Evolutionary conservation across 53 echinoderm and acorn worm species (phyloP).

Genomic region (Stichopus horrens): DNA sequence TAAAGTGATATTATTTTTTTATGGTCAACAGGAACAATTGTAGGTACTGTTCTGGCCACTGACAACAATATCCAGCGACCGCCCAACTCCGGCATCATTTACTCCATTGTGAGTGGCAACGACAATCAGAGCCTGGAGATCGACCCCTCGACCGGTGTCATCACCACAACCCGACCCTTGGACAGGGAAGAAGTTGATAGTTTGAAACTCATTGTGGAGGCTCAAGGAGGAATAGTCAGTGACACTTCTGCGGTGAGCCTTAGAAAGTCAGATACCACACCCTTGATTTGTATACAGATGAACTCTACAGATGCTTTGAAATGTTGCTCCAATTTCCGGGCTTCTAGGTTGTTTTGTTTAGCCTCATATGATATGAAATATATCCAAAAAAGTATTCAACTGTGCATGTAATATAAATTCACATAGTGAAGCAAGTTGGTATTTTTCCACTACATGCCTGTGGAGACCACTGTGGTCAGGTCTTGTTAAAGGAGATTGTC

Average conservation of each 20-base stretch:
- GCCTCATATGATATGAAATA: too few relatives aligned
- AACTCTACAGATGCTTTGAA: too few relatives aligned
- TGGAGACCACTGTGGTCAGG: too few relatives aligned
- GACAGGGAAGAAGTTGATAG: constrained; percentile 63
- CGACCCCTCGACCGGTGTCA: constrained; percentile 63
- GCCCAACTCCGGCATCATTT: constrained; percentile 63
- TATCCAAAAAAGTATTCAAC: too few relatives aligned
- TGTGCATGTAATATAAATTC: too few relatives aligned
- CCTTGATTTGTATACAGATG: too few relatives aligned
- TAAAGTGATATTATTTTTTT: neutral
- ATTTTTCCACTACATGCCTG: too few relatives aligned
- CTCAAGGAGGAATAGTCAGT: neutral
- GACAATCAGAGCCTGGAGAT: constrained; percentile 57
- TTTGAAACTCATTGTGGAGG: constrained; percentile 2
- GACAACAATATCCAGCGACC: constrained; percentile 68
- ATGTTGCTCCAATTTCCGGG: too few relatives aligned
- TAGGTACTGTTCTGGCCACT: constrained; percentile 59
- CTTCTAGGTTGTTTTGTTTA: too few relatives aligned
- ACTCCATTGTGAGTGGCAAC: constrained; percentile 65
- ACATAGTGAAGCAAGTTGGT: too few relatives aligned
- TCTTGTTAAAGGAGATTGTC: too few relatives aligned
- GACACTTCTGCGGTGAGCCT: constrained; percentile 18
- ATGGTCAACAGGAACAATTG: constrained; percentile 58
- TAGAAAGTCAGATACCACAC: neutral
- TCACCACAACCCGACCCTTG: constrained; percentile 53